Evolutionary conservation across 2,888 invertebrate species (phyloP), one percentile per base, ranked within the genome.

Genomic region (Aromia moschata): DNA sequence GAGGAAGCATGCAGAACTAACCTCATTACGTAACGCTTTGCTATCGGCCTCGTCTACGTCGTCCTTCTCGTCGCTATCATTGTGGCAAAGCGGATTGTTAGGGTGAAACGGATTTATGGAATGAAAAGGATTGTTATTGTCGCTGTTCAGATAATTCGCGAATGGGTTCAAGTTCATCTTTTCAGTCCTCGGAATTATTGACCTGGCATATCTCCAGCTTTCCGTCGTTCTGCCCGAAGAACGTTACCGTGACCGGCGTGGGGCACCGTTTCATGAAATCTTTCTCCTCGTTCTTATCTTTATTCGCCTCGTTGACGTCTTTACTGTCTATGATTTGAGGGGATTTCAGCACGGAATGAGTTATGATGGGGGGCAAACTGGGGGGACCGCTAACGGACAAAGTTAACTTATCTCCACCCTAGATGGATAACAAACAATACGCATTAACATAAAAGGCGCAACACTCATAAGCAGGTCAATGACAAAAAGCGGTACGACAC

Each of bases 331-430:
- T 76, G 46, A 73, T 65, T 68, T 67, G 66, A 60, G 70, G 58
- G 51, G 68, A 65, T 60, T 67, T 68, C 9, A 64, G 55, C 7
- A 62, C 56, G 1, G 66, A 68, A 54, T 61, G 62, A 10, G 68
- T 66, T 45, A 66, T 61, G 33, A 65, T 64, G 12, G 61, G 61
- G 43, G 64, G 62, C 56, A 58, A 67, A 59, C 64, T 75, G 3
- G 75, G 73, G 2, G 79, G 78, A 45, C 87, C 87, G 70, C 85
- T 85, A 70, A 89, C 86, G 62, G 86, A 85, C 60, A 89, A 80
- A 53, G 89, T 89, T 75, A 89, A 79, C 77, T 88, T 89, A 77
- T 89, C 89, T 71, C 89, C 89, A 68, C 89, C 89, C 89, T 89
- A 75, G 71, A 64, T 20, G n/a, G n/a, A n/a, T n/a, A 25, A 25